Evolutionary conservation across 2,888 invertebrate species (phyloP), one percentile per base, ranked within the genome.

Genomic region (Eucera pruinosa): DNA sequence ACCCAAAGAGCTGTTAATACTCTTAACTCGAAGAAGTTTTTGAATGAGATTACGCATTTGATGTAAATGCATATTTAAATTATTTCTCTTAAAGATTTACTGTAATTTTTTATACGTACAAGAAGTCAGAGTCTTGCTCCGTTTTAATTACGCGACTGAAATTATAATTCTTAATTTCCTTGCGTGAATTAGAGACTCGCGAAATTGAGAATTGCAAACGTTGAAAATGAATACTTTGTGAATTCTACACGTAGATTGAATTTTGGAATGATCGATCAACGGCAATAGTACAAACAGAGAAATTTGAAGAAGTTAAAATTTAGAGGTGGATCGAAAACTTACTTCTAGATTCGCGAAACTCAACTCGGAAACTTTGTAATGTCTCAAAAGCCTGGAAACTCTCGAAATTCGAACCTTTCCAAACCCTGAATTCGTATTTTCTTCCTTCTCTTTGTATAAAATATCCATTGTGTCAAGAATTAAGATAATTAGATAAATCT

Each of bases 201-300:
- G 20, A 9, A 11, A n/a, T n/a, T n/a, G n/a, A n/a, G 25, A 41
- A 18, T 2, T 27, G 39, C 9, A 1, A 27, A 20, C 9, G 3
- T 7, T 5, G 7, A 15, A 23, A 4, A 36, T 15, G 27, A 18
- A 33, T 52, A 47, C n/a, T 47, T 65, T 55, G 11, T 25, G 9
- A n/a, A n/a, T n/a, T n/a, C n/a, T n/a, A n/a, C n/a, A n/a, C n/a
- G 47, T 36, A n/a, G n/a, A 48, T n/a, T n/a, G 25, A 52, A 23
- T 33, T n/a, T 62, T 20, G 13, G 15, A 47, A 13, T 9, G 20
- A 33, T 41, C 9, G 25, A 52, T 64, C 15, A 20, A 62, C 43
- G 20, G 47, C 48, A 39, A 66, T 62, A 66, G 55, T 61, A 62
- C 50, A 76, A 76, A 13, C 13, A n/a, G 5, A 33, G 7, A 11